These are phyloP conservation scores for Notarius lentiginosus DNA, from an alignment of 2,113 vertebrate species.

Conservation along the genomic window DNA sequence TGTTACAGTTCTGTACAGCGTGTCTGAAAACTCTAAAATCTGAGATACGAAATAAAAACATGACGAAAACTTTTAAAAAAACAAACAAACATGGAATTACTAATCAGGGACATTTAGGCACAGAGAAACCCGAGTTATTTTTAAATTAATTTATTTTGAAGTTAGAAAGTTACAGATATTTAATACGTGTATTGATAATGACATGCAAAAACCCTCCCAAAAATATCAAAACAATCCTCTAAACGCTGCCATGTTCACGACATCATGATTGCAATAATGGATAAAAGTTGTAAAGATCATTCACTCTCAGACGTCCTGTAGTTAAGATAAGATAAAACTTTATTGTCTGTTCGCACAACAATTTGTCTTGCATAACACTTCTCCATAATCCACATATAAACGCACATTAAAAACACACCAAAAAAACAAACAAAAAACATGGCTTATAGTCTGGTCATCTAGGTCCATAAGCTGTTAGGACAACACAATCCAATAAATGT, in stretches of 20 bases:
- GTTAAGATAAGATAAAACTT: too few species aligned
- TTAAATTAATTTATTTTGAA: neutral
- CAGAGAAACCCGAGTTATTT: neutral
- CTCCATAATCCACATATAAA: too few species aligned
- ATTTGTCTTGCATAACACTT: too few species aligned
- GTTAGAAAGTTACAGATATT: too few species aligned
- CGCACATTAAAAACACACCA: too few species aligned
- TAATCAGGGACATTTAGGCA: neutral
- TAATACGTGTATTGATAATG: too few species aligned
- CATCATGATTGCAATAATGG: neutral
- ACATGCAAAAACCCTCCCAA: neutral
- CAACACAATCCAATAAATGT: too few species aligned
- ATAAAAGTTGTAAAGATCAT: neutral
- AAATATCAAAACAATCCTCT: neutral
- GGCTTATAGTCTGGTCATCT: too few species aligned
- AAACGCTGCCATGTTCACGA: neutral
- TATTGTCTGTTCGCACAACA: too few species aligned
- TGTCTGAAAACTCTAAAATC: neutral
- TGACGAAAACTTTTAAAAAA: neutral
- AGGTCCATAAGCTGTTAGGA: too few species aligned
- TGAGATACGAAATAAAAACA: neutral
- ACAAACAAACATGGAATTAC: neutral
- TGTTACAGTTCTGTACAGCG: neutral
- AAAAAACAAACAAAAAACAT: too few species aligned
- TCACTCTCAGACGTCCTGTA: neutral